Evolutionary conservation across 2,888 invertebrate species (phyloP).

Genomic region (Drosophila suboccidentalis): DNA sequence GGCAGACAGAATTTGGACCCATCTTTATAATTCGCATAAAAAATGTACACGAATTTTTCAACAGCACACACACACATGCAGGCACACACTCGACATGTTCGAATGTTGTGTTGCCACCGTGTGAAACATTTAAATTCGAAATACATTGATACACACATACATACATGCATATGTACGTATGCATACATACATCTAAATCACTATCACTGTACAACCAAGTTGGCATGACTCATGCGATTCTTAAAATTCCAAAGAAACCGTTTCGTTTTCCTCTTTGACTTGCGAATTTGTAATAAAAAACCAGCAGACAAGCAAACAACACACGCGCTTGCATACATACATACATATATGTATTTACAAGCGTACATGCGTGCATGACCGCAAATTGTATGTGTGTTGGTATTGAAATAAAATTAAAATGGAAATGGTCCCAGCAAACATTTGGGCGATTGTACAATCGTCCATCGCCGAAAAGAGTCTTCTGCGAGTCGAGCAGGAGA

Average conservation of each 20-base stretch:
- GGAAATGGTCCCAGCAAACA: no score
- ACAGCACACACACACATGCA: constrained; percentile 1
- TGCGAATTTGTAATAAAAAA: constrained; percentile 49
- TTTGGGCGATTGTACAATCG: no score
- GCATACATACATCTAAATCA: constrained; percentile 7
- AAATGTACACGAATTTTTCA: constrained; percentile 29
- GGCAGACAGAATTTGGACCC: constrained; percentile 38
- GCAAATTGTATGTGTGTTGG: constrained; percentile 33
- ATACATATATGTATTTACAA: constrained; percentile 1
- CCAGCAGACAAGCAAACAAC: constrained; percentile 29
- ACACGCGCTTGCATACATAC: constrained; percentile 24
- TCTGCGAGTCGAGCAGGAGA: no score
- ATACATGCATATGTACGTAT: constrained; percentile 10
- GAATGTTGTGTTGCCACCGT: constrained; percentile 17
- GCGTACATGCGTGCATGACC: background rate
- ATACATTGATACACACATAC: background rate
- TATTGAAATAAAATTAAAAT: constrained; percentile 31
- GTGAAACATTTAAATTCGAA: constrained; percentile 9
- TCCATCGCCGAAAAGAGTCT: no score
- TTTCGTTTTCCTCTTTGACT: constrained; percentile 43
- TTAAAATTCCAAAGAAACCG: constrained; percentile 62
- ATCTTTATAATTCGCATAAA: constrained; percentile 28
- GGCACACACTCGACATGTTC: background rate
- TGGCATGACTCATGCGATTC: constrained; percentile 66
- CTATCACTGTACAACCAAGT: constrained; percentile 35